phyloP scores from a whole-genome alignment of 1,140 invertebrate species.

The Drosophila carrolli region DNA sequence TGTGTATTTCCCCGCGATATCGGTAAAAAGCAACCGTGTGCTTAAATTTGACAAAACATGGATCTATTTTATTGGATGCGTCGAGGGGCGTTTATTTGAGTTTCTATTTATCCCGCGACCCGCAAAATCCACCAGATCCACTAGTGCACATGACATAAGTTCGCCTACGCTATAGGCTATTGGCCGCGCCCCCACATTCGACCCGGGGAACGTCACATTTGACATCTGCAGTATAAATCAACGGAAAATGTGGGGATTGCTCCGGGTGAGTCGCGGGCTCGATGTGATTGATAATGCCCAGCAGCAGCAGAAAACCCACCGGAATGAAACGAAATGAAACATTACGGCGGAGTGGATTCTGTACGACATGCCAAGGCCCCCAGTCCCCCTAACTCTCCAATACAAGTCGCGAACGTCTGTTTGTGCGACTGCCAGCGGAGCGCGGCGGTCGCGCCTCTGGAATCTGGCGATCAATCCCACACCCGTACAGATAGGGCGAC shows the following conservation, averaged over 20 bases:
- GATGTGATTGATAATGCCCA: slow-evolving; percentile 77
- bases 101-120: slow-evolving; percentile 9
- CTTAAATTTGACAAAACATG: slow-evolving; percentile 35
- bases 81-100: slow-evolving; percentile 37
- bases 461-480: slow-evolving; percentile 40
- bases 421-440: slow-evolving; percentile 48
- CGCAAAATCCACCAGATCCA: slow-evolving; percentile 53
- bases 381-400: slow-evolving; percentile 39
- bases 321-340: slow-evolving; percentile 75
- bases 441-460: slow-evolving; percentile 59
- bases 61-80: slow-evolving; percentile 60
- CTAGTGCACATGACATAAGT: slow-evolving; percentile 74
- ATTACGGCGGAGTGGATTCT: slow-evolving; percentile 77
- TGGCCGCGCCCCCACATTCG: slow-evolving; percentile 15
- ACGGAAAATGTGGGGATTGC: slow-evolving; percentile 45
- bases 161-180: slow-evolving; percentile 12
- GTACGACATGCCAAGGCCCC: slow-evolving; percentile 72
- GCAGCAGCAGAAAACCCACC: slow-evolving; percentile 33
- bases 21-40: slow-evolving; percentile 35
- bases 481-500: slow-evolving; percentile 16
- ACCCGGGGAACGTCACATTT: slow-evolving; percentile 66
- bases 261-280: slow-evolving; percentile 13
- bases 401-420: slow-evolving; percentile 26
- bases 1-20: slow-evolving; percentile 4
- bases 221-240: slow-evolving; percentile 77